Percentiles rank a stretch among this genome's conserved stretches.
These are phyloP conservation scores for Microctenopoma steveboyesi DNA, from an alignment of 2,797 vertebrate species.

Conservation along the genomic window DNA sequence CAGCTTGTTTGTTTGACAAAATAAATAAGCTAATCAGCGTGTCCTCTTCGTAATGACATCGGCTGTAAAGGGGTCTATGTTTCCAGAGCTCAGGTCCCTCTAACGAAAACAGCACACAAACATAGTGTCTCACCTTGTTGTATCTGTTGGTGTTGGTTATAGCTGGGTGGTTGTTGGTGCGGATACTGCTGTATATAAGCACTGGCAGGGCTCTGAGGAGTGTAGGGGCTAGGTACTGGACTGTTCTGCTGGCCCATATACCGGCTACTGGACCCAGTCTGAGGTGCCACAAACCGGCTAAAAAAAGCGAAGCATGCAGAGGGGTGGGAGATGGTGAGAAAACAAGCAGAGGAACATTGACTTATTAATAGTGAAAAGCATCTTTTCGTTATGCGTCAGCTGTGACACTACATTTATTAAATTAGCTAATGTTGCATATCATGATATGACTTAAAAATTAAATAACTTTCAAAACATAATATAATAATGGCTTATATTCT, in stretches of 20 bases:
- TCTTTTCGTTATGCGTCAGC: not conserved
- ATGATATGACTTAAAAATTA: not conserved
- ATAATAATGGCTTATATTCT: not conserved
- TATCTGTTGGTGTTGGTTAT: constrained; percentile 94
- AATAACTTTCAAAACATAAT: not conserved
- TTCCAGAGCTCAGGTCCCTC: too few species aligned
- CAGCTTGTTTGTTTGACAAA: too few species aligned
- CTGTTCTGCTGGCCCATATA: constrained; percentile 96
- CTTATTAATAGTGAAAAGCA: not conserved
- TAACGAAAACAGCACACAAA: not conserved
- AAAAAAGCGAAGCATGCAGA: constrained; percentile 9
- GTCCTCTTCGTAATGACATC: too few species aligned
- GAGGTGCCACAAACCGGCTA: constrained; percentile 93
- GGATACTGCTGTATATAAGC: constrained; percentile 96
- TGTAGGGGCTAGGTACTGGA: constrained; percentile 97
- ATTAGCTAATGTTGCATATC: not conserved
- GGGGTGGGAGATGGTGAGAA: constrained; percentile 5
- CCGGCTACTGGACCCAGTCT: constrained; percentile 92
- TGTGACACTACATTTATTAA: not conserved
- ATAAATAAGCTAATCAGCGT: too few species aligned
- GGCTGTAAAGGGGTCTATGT: too few species aligned
- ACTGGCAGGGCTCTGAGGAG: constrained; percentile 93
- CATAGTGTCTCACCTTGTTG: constrained; percentile 88
- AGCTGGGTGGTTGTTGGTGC: constrained; percentile 90
- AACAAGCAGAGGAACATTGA: not conserved